Conservation (phyloP, 2,797 vertebrate species). For the Intellagama lesueurii region DNA sequence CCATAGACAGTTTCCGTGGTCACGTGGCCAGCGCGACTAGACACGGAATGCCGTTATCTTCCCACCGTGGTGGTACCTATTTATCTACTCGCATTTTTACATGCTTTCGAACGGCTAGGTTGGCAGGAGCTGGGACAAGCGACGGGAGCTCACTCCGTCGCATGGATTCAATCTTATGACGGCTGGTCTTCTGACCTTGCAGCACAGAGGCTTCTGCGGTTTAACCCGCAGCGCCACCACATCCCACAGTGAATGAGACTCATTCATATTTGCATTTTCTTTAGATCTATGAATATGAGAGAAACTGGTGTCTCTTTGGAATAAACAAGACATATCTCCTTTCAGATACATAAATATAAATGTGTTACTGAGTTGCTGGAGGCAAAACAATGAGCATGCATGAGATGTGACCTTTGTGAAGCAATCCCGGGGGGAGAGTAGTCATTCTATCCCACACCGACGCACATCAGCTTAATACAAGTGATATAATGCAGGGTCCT, state of each 20-base stretch:
- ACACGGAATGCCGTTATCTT: no score
- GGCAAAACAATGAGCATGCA: conserved; percentile 31
- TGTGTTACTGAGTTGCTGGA: conserved; percentile 26
- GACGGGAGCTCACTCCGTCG: no score
- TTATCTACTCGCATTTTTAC: no score
- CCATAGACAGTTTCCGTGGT: no score
- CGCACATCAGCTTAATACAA: conserved; percentile 25
- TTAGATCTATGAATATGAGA: conserved; percentile 13
- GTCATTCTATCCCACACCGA: conserved; percentile 22
- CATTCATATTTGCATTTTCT: not conserved
- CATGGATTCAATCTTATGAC: no score
- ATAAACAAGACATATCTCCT: conserved; percentile 27
- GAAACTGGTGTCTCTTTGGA: conserved; percentile 12
- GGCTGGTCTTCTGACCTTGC: no score
- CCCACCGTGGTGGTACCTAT: no score
- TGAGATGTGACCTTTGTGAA: conserved; percentile 50
- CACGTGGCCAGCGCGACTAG: no score
- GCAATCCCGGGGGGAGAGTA: conserved; percentile 6
- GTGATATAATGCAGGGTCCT: conserved; percentile 12
- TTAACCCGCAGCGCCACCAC: no score
- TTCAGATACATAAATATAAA: conserved; percentile 43
- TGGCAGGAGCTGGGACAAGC: no score
- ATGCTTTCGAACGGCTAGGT: no score
- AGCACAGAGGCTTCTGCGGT: no score
- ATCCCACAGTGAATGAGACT: not conserved